Conservation (phyloP, 2,113 vertebrate species). For the Cebus imitator region DNA sequence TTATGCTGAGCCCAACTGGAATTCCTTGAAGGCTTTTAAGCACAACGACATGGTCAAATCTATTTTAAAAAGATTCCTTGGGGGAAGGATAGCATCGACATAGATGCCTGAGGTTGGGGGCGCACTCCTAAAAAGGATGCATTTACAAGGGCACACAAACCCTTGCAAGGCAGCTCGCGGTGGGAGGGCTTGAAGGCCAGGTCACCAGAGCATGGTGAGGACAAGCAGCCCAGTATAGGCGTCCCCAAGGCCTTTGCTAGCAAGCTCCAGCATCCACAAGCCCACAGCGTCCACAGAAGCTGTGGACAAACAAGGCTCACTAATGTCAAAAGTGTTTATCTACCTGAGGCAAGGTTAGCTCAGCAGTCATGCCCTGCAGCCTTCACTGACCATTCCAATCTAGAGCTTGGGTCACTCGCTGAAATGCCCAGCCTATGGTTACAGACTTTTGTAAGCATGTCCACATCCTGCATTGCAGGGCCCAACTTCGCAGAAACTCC, state of each 20-base stretch:
- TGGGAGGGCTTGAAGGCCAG: neutral
- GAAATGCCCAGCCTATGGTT: no score
- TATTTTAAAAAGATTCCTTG: neutral
- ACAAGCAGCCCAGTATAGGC: neutral
- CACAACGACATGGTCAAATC: neutral
- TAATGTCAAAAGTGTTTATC: neutral
- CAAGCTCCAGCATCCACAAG: neutral
- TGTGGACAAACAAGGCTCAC: neutral
- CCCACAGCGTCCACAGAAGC: neutral
- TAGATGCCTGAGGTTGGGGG: neutral
- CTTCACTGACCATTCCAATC: neutral
- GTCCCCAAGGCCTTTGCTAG: neutral
- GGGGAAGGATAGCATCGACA: neutral
- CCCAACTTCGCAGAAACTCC: neutral
- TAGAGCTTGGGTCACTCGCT: accelerated
- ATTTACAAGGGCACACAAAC: neutral
- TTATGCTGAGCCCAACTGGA: neutral
- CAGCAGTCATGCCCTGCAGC: neutral
- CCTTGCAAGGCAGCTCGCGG: neutral
- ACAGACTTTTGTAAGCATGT: neutral
- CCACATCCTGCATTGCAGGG: neutral
- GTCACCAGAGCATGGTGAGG: neutral
- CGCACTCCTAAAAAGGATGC: neutral
- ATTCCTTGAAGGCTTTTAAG: neutral
- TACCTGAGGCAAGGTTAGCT: neutral